Evolutionary conservation across 23 tunicate genomes (phyloP).

Genomic region (Styela clava): DNA sequence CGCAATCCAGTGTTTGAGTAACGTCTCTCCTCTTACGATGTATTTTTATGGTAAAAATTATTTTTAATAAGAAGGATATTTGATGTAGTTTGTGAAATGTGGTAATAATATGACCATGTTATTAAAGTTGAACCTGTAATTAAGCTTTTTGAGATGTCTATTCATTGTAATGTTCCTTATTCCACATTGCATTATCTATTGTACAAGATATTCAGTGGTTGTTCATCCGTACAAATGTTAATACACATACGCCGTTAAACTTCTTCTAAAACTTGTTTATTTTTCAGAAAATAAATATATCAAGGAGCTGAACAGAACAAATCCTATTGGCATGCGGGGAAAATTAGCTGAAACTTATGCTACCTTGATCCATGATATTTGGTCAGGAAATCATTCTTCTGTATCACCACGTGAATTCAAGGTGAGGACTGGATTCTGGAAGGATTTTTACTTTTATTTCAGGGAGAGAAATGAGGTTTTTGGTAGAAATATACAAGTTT

Average conservation of each 20-base stretch:
- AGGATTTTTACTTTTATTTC: neutral
- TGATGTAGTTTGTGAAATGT: neutral
- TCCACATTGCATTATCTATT: too few relatives aligned
- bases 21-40: constrained; percentile 59
- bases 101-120: neutral
- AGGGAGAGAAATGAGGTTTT: too few relatives aligned
- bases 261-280: too few relatives aligned
- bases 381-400: constrained; percentile 77
- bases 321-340: constrained; percentile 92
- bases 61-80: neutral
- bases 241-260: too few relatives aligned
- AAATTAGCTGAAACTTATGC: constrained; percentile 72
- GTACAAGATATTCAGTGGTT: too few relatives aligned
- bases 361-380: constrained; percentile 50
- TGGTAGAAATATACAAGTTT: neutral
- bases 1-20: constrained; percentile 79
- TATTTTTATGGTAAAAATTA: constrained; percentile 48
- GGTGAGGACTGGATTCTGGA: constrained; percentile 11
- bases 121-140: too few relatives aligned
- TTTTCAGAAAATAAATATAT: constrained; percentile 42
- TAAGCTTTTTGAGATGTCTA: too few relatives aligned
- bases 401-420: constrained; percentile 90
- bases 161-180: too few relatives aligned
- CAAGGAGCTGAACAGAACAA: constrained; percentile 56
- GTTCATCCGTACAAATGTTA: too few relatives aligned